These are phyloP conservation scores for Epistrophella euchroma DNA, from an alignment of 2,888 invertebrate genomes.

Conservation along the genomic window DNA sequence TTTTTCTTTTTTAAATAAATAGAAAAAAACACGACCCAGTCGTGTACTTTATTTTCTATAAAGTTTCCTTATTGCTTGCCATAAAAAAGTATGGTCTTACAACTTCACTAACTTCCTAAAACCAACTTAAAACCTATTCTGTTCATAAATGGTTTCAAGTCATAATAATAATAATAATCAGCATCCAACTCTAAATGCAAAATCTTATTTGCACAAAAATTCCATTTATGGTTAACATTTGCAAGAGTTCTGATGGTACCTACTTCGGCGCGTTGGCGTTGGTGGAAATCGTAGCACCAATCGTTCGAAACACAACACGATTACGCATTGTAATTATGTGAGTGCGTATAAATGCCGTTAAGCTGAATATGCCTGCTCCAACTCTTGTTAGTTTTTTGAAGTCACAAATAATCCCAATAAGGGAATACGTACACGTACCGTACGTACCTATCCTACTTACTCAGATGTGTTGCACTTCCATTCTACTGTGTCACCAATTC, in stretches of 20 bases:
- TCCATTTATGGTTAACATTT: slow-evolving; percentile 57
- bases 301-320: slow-evolving; percentile 24
- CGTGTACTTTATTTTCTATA: neutral
- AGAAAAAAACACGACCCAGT: no score
- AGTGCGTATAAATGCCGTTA: slow-evolving; percentile 23
- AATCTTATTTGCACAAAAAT: slow-evolving; percentile 28
- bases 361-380: slow-evolving; percentile 9
- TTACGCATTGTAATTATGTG: slow-evolving; percentile 56
- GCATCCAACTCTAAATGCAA: slow-evolving; percentile 20
- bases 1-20: no score
- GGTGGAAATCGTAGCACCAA: slow-evolving; percentile 56
- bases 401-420: slow-evolving; percentile 52
- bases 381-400: slow-evolving; percentile 28
- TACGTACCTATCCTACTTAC: no score
- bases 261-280: slow-evolving; percentile 66
- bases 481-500: slow-evolving; percentile 5
- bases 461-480: slow-evolving; percentile 28
- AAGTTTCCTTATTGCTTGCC: neutral
- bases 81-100: neutral
- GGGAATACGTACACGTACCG: slow-evolving; percentile 36
- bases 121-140: neutral
- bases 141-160: slow-evolving; percentile 11
- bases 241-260: slow-evolving; percentile 17
- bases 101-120: neutral
- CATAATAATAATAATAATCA: slow-evolving; percentile 18